Evolutionary conservation across 2,113 vertebrate genomes (phyloP).

Genomic region (Sinocyclocheilus anophthalmus): DNA sequence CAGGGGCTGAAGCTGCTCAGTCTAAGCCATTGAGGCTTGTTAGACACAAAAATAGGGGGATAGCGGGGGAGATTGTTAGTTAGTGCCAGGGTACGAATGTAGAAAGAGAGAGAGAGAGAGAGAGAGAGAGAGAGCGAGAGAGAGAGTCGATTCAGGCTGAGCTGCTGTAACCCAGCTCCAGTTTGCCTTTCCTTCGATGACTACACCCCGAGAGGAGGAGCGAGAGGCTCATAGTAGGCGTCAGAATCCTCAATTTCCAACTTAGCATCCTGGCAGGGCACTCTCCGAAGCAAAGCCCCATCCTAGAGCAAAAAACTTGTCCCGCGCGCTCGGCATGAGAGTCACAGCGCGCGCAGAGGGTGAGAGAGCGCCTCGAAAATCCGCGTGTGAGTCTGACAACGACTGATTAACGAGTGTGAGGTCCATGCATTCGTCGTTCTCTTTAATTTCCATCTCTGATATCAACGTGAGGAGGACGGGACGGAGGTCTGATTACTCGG

Average conservation of each 20-base stretch:
- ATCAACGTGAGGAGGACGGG: constrained; percentile 60
- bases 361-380: constrained; percentile 54
- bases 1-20: constrained; percentile 88
- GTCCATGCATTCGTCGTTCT: constrained; percentile 62
- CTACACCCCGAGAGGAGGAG: constrained; percentile 98
- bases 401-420: constrained; percentile 59
- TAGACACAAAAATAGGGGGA: constrained; percentile 70
- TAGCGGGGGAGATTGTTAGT: constrained; percentile 79
- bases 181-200: constrained; percentile 86
- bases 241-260: constrained; percentile 99
- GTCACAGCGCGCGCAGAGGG: constrained; percentile 69
- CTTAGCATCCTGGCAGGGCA: constrained; percentile 99
- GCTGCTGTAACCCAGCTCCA: constrained; percentile 83
- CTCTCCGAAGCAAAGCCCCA: constrained; percentile 88
- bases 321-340: constrained; percentile 76
- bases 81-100: constrained; percentile 67
- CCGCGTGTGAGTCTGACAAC: constrained; percentile 66
- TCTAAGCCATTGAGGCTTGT: constrained; percentile 78
- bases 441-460: constrained; percentile 56
- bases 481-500: constrained; percentile 65
- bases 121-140: constrained; percentile 72
- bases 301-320: constrained; percentile 82
- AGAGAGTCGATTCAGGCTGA: constrained; percentile 80
- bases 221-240: constrained; percentile 88
- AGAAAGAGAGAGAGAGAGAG: constrained; percentile 63